Conservation (phyloP, 2,797 vertebrate species). For the Darevskia mixta region DNA sequence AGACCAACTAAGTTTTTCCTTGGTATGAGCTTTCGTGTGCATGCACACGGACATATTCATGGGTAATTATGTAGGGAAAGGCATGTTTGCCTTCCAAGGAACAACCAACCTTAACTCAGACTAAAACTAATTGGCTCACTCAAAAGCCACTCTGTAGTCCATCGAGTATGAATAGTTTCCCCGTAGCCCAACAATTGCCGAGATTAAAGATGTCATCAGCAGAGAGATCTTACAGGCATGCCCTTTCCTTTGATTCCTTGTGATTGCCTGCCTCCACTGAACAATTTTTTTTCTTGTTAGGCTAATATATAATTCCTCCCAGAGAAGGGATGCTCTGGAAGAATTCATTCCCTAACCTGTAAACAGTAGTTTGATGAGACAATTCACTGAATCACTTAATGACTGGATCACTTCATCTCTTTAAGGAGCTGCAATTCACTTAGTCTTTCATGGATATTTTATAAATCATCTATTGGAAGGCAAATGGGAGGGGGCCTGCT, state of each 20-base stretch:
- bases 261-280: constrained; percentile 19
- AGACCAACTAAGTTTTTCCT: too few relatives aligned
- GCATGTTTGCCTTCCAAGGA: neutral
- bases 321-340: neutral
- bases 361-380: constrained; percentile 20
- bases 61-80: neutral
- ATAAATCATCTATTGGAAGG: constrained; percentile 17
- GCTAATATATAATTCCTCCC: constrained; percentile 26
- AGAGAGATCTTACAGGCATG: neutral
- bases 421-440: constrained; percentile 5
- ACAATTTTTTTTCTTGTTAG: neutral
- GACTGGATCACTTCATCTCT: constrained; percentile 29
- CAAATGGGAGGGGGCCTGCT: neutral
- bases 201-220: neutral
- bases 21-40: too few relatives aligned
- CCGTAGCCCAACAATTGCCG: neutral
- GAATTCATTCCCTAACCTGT: constrained; percentile 15
- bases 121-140: neutral
- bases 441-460: constrained; percentile 25
- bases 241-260: constrained; percentile 2
- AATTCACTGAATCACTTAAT: constrained; percentile 35
- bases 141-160: neutral
- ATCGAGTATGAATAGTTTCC: neutral
- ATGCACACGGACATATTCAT: too few relatives aligned
- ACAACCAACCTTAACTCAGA: neutral